Evolutionary conservation across 2,797 vertebrate species (phyloP), one percentile per base, ranked within the genome.

Genomic region (Telmatherina bonti): DNA sequence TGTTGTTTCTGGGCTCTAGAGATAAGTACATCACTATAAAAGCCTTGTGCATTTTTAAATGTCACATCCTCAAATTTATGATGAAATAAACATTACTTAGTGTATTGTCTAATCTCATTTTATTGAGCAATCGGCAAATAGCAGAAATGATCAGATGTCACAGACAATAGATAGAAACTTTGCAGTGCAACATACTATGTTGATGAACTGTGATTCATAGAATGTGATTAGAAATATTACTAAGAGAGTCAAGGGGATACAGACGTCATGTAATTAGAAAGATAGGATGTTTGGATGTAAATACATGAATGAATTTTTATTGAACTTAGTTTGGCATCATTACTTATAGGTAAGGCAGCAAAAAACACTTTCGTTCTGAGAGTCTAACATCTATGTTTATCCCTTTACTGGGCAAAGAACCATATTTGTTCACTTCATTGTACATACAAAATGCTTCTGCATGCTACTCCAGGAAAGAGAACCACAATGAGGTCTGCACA

Each of bases 201-300:
- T 55, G 58, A 66, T 59, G 33, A 60, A 20, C 29, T 36, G 4
- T 43, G 31, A 62, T 41, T 13, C 45, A 59, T 59, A 36, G 43
- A 58, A 29, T 38, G n/a, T 29, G 7, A 55, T 35, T 27, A 18
- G 56, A 55, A 22, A n/a, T 31, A 20, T 6, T 26, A 43, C 3
- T 24, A 9, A 76, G 24, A 16, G 59, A 12, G 24, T 54, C 10
- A 62, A 62, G n/a, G 24, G 6, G 59, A 38, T 4, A 36, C 16
- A 70, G 59, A 45, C 15, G n/a, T 45, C 41, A 43, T 4, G 15
- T 43, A 16, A 43, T 16, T n/a, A 35, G 1, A 30, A 33, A 58
- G 36, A 24, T 20, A 41, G 57, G 12, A 4, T 30, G 29, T 55
- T 55, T 45, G 22, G 1, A 5, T 10, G 12, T 62, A 35, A 65